These are phyloP conservation scores for Glossophaga mutica DNA, from an alignment of 2,797 vertebrate genomes.

Conservation along the genomic window DNA sequence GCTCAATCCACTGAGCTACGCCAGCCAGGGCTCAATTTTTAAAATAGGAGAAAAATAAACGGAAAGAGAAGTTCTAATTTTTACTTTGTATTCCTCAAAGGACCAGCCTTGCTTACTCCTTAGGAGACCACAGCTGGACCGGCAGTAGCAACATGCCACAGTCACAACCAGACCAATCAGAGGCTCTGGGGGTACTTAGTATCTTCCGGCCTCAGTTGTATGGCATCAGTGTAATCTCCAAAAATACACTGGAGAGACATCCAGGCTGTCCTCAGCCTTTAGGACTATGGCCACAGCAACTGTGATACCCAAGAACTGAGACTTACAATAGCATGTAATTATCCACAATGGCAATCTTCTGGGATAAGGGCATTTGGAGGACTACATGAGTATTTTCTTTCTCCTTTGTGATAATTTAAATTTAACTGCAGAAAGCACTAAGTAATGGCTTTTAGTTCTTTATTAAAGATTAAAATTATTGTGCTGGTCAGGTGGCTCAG, in stretches of 20 bases:
- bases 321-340: background rate
- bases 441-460: background rate
- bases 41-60: background rate
- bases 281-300: background rate
- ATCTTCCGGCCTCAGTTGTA: background rate
- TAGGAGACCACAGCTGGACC: background rate
- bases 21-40: too few relatives aligned
- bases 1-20: too few relatives aligned
- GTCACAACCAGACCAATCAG: background rate
- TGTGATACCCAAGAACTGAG: background rate
- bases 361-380: background rate
- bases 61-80: background rate
- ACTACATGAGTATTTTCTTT: background rate
- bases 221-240: background rate
- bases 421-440: background rate
- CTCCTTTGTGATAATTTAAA: background rate
- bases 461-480: background rate
- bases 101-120: background rate
- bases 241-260: background rate
- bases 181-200: background rate
- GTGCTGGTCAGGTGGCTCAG: background rate
- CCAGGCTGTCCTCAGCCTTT: background rate
- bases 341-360: background rate
- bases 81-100: background rate
- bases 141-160: fast-evolving